These are phyloP conservation scores for Microcebus griseorufus DNA, from an alignment of 2,113 vertebrate genomes.

Conservation along the genomic window DNA sequence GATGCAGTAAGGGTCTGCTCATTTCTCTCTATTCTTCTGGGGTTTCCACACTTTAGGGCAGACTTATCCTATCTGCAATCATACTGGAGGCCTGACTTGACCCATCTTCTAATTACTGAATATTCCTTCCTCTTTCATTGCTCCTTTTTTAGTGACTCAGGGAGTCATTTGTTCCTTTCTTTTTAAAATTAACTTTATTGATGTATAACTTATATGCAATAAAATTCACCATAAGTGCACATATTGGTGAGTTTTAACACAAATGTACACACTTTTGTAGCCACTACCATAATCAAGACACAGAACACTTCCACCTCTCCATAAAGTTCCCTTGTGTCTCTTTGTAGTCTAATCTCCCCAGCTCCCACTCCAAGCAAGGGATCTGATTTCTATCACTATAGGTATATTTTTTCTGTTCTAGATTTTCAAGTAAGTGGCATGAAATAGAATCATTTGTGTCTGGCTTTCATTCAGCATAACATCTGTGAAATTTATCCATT, in stretches of 20 bases:
- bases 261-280: neutral
- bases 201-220: neutral
- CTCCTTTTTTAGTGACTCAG: neutral
- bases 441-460: neutral
- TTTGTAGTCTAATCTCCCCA: neutral
- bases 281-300: neutral
- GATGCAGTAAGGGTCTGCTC: neutral
- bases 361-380: neutral
- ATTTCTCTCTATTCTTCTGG: neutral
- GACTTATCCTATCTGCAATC: neutral
- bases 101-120: neutral
- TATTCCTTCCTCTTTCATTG: neutral
- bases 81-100: neutral
- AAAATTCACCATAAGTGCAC: neutral
- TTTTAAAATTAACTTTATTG: neutral
- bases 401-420: neutral
- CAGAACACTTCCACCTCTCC: neutral
- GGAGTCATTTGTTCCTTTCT: neutral
- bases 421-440: conserved; percentile 8
- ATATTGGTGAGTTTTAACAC: neutral
- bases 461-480: neutral
- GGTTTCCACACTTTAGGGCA: neutral
- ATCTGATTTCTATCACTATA: neutral
- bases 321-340: neutral
- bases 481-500: neutral